phyloP scores from a whole-genome alignment of 1,140 invertebrate genomes.

The Dendrolimus kikuchii region DNA sequence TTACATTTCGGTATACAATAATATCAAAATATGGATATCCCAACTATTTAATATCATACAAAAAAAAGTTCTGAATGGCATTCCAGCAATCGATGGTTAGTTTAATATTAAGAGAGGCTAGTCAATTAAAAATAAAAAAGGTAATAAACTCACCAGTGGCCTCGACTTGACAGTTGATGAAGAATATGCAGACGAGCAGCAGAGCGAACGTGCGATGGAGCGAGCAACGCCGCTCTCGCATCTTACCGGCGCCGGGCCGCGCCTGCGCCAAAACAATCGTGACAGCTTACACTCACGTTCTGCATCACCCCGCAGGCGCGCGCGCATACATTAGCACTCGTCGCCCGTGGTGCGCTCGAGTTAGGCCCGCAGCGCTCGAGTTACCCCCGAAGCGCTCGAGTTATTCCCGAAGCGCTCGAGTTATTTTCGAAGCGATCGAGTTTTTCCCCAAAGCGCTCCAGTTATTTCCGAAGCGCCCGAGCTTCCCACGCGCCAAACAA shows the following conservation, averaged over 20 bases:
- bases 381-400: too few species aligned
- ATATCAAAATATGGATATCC: too few species aligned
- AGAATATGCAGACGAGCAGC: constrained; percentile 55
- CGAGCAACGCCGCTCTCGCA: constrained; percentile 60
- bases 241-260: constrained; percentile 64
- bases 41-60: too few species aligned
- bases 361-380: too few species aligned
- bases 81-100: too few species aligned
- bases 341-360: too few species aligned
- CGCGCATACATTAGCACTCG: constrained; percentile 13
- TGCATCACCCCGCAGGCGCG: constrained; percentile 43
- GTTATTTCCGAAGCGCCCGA: background rate
- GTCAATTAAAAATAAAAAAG: constrained; percentile 15
- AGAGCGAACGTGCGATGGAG: constrained; percentile 55
- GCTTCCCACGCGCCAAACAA: constrained; percentile 11
- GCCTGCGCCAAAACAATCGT: constrained; percentile 61
- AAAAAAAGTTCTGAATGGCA: too few species aligned
- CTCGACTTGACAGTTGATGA: constrained; percentile 53
- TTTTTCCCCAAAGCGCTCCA: background rate
- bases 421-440: background rate
- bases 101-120: constrained; percentile 25
- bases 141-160: constrained; percentile 47
- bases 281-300: constrained; percentile 35
- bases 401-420: too few species aligned
- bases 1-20: too few species aligned